A percentile compares a stretch with the other conserved stretches of the same genome.
These are phyloP conservation scores for Planiliza haematocheilus DNA, from an alignment of 2,113 vertebrate genomes.

Conservation along the genomic window DNA sequence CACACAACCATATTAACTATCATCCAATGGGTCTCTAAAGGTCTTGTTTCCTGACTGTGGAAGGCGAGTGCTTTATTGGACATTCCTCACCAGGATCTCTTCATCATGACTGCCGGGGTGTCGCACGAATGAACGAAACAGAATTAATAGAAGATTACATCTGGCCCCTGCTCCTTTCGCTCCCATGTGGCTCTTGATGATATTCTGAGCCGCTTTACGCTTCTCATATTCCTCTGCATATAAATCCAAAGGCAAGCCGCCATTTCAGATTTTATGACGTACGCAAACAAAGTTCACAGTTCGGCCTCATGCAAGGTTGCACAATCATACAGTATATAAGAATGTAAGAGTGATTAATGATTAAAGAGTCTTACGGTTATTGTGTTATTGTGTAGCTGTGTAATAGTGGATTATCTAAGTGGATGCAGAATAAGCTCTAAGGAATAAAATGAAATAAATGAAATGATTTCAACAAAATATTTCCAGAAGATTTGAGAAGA, in stretches of 20 bases:
- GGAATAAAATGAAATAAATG: too few relatives aligned
- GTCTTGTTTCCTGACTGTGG: constrained; percentile 31
- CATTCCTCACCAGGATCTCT: constrained; percentile 43
- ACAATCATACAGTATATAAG: background rate
- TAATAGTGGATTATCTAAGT: too few relatives aligned
- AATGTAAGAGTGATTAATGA: too few relatives aligned
- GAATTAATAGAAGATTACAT: constrained; percentile 68
- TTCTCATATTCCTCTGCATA: constrained; percentile 23
- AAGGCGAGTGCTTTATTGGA: constrained; percentile 55
- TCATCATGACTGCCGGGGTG: constrained; percentile 41
- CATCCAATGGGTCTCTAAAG: constrained; percentile 9
- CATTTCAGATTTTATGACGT: constrained; percentile 25
- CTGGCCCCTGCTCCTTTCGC: constrained; percentile 39
- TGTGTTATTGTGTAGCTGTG: too few relatives aligned
- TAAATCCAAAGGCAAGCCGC: constrained; percentile 50
- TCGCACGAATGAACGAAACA: constrained; percentile 18
- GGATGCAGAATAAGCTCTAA: too few relatives aligned
- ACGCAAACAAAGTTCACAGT: background rate
- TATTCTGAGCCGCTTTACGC: constrained; percentile 47
- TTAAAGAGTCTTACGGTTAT: too few relatives aligned
- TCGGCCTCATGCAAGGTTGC: background rate
- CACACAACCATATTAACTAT: constrained; percentile 51
- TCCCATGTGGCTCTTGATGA: constrained; percentile 39
- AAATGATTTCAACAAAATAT: too few relatives aligned
- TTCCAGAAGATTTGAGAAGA: too few relatives aligned